These are phyloP conservation scores for Actinemys pallida DNA, from an alignment of 2,113 vertebrate species.

Conservation along the genomic window DNA sequence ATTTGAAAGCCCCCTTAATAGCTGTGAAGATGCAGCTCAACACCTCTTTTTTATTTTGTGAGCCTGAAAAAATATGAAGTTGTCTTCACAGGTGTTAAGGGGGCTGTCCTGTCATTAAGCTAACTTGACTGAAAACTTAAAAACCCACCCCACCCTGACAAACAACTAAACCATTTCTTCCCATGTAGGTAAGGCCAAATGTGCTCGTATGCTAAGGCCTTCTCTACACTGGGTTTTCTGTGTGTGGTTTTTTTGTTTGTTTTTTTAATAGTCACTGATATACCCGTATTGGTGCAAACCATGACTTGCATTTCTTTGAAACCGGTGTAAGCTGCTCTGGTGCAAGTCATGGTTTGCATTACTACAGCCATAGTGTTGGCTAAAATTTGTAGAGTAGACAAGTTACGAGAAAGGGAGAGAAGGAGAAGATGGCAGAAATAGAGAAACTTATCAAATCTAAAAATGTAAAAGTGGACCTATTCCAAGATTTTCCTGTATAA, in stretches of 20 bases:
- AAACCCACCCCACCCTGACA: background rate
- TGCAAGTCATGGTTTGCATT: background rate
- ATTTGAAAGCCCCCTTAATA: background rate
- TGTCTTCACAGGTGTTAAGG: background rate
- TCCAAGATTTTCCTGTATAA: background rate
- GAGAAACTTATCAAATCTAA: background rate
- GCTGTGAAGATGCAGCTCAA: background rate
- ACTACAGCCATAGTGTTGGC: background rate
- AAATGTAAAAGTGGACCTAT: background rate
- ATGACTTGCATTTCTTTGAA: background rate
- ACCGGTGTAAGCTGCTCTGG: background rate
- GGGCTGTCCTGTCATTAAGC: background rate
- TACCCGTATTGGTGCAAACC: background rate
- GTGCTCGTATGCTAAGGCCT: accelerated
- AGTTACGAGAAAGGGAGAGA: background rate
- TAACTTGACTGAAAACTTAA: background rate
- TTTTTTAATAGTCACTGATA: background rate
- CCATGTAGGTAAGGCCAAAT: background rate
- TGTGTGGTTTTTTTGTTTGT: background rate
- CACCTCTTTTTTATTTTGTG: accelerated
- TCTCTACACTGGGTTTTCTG: background rate
- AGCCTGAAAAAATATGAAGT: background rate
- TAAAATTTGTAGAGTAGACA: background rate
- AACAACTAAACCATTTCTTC: background rate
- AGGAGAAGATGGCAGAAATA: background rate